Base-by-base conservation (phyloP, 2,888 invertebrate species). In the Tenthredo amoena region DNA sequence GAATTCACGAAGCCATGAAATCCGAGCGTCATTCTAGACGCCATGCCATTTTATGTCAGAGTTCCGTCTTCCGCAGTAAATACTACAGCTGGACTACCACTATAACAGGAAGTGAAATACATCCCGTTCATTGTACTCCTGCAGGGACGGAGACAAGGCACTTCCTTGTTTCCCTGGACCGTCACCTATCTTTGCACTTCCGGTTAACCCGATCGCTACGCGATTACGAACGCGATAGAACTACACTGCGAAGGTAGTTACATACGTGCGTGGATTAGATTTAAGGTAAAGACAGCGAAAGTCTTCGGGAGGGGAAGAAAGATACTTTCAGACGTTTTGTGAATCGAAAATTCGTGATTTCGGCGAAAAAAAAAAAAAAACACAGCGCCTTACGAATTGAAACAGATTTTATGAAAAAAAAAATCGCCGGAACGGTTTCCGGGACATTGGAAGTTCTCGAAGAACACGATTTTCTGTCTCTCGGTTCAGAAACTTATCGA, bases 111-210 rank as follows among this genome's bases (percentile, higher is more conserved):
- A 81, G 81, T 81, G 81, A 40, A 81, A 81, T 81, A 62, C 50
- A 81, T 81, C 81, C 81, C 58, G 81, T 81, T 81, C 81, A 81
- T 81, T 81, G 81, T 81, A 7, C 62, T 47, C 47, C 47, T 37
- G 21, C 21, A 37, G 62, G 21, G 12, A 81, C 58, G 62, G 62
- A 81, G 58, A 81, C 58, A 81, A 81, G 81, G 81, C 81, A 81
- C 26, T 81, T 81, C 81, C 58, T 81, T 37, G 81, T 62, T 81
- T 81, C 81, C 81, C 21, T 37, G 58, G 81, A 81, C 58, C 58
- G 58, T 40, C 81, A 81, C 37, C 62, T 37, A 81, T 58, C 81
- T 81, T 81, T 21, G 58, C 34, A 81, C 81, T 81, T 81, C 81
- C 81, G 81, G 81, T 81, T 81, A 37, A 55, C 9, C 77, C 55